Conservation (phyloP, 2,113 vertebrate genomes). For the Marmota monax region DNA sequence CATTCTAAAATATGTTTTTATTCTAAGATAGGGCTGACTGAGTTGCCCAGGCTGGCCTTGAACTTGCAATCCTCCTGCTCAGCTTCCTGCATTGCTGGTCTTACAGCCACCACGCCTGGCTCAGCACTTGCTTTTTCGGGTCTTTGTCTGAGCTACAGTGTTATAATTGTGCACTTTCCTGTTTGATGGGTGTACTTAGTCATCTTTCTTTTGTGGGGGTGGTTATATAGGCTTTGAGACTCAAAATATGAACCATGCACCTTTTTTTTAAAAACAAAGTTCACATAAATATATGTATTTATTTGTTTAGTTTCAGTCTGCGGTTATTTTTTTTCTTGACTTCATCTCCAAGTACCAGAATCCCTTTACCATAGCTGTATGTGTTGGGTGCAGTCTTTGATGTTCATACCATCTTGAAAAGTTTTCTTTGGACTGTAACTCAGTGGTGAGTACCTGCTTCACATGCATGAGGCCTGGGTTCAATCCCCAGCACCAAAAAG, state of each 20-base stretch:
- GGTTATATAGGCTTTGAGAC: neutral
- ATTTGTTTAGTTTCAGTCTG: neutral
- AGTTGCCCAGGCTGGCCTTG: too few species aligned
- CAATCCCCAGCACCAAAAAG: neutral
- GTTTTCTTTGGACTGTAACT: neutral
- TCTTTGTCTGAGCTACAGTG: neutral
- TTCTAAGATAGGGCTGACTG: too few species aligned
- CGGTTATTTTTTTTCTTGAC: neutral
- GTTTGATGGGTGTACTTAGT: neutral
- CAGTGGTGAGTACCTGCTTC: neutral
- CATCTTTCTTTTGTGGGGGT: neutral
- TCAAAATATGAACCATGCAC: neutral
- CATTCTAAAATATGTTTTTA: too few species aligned
- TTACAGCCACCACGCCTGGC: too few species aligned
- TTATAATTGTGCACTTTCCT: neutral
- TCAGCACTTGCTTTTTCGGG: neutral
- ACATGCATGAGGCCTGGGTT: neutral
- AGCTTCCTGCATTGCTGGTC: too few species aligned
- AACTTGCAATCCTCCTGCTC: too few species aligned
- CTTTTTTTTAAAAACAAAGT: slow-evolving; percentile 20
- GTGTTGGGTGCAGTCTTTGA: neutral
- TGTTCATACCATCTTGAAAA: neutral
- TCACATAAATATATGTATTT: neutral
- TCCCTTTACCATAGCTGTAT: neutral
- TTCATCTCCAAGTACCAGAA: neutral